Evolutionary conservation across 2,113 vertebrate species (phyloP).

Genomic region (Xyliphius kryptos): DNA sequence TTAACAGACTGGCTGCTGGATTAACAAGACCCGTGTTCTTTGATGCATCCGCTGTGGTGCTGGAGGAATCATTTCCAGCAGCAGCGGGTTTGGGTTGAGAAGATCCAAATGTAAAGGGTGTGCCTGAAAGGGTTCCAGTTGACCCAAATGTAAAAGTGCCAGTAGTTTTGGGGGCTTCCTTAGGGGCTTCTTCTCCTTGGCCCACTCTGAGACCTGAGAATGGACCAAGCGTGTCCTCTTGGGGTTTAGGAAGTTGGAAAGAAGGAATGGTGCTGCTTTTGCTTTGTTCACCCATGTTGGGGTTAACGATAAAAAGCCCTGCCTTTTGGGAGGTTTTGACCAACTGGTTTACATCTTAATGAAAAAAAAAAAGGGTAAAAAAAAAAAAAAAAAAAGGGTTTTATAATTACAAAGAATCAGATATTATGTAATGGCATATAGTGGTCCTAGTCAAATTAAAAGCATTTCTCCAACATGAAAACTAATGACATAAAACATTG

Average conservation of each 20-base stretch:
- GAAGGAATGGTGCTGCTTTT: slow-evolving; percentile 44
- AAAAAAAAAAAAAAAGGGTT: not conserved
- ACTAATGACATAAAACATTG: no score
- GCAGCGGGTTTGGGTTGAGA: slow-evolving; percentile 57
- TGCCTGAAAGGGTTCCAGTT: no score
- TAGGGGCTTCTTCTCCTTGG: slow-evolving; percentile 66
- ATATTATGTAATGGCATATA: not conserved
- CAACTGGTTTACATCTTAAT: slow-evolving; percentile 59
- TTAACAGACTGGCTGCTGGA: slow-evolving; percentile 38
- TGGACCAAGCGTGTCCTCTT: slow-evolving; percentile 80
- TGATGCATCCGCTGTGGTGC: slow-evolving; percentile 35
- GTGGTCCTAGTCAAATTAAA: no score
- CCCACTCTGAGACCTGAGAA: slow-evolving; percentile 87
- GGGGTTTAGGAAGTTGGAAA: slow-evolving; percentile 55
- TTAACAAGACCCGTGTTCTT: slow-evolving; percentile 22
- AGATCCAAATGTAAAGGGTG: not conserved
- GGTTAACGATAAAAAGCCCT: slow-evolving; percentile 38
- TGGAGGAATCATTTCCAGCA: slow-evolving; percentile 7
- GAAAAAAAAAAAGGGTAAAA: not conserved
- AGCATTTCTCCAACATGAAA: no score
- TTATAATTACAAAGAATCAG: not conserved
- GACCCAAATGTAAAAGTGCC: slow-evolving; percentile 58
- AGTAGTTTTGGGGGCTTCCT: slow-evolving; percentile 49
- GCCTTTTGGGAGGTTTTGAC: slow-evolving; percentile 61
- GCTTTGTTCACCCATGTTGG: slow-evolving; percentile 41